phyloP scores from a whole-genome alignment of 2,888 invertebrate genomes.

The Acronicta alni region DNA sequence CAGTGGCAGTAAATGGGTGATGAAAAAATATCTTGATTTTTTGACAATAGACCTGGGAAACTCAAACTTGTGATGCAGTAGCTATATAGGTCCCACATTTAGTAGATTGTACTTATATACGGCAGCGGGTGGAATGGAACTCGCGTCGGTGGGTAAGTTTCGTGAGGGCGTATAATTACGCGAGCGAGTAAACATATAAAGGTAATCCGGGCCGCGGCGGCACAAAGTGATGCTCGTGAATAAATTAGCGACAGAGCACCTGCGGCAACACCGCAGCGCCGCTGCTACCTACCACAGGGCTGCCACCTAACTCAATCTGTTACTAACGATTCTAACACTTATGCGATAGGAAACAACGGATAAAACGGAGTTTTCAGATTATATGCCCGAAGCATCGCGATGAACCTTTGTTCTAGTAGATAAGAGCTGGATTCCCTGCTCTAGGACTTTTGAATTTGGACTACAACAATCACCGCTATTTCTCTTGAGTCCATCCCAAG shows the following conservation, averaged over 20 bases:
- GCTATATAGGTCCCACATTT: constrained; percentile 28
- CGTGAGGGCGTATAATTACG: constrained; percentile 88
- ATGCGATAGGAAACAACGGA: too few relatives aligned
- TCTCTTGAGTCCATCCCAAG: too few relatives aligned
- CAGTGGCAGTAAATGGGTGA: too few relatives aligned
- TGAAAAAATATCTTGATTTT: background rate
- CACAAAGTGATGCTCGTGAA: constrained; percentile 88
- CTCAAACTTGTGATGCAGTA: constrained; percentile 10
- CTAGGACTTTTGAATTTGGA: too few relatives aligned
- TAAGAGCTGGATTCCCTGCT: too few relatives aligned
- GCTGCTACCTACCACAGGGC: constrained; percentile 62
- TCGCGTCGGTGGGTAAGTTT: constrained; percentile 74
- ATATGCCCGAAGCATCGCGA: too few relatives aligned
- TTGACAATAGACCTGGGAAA: background rate
- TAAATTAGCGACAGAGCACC: constrained; percentile 84
- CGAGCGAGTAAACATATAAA: constrained; percentile 88
- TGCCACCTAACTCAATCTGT: constrained; percentile 46
- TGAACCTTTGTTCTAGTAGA: too few relatives aligned
- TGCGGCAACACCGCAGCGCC: constrained; percentile 79
- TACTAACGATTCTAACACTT: constrained; percentile 5
- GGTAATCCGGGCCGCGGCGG: constrained; percentile 88
- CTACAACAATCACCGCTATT: too few relatives aligned
- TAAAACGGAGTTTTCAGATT: too few relatives aligned
- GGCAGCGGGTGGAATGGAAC: constrained; percentile 40
- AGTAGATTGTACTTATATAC: constrained; percentile 26